Evolutionary conservation across 2,797 vertebrate genomes (phyloP), one percentile per base, ranked within the genome.

Genomic region (Lepilemur ruficaudatus): DNA sequence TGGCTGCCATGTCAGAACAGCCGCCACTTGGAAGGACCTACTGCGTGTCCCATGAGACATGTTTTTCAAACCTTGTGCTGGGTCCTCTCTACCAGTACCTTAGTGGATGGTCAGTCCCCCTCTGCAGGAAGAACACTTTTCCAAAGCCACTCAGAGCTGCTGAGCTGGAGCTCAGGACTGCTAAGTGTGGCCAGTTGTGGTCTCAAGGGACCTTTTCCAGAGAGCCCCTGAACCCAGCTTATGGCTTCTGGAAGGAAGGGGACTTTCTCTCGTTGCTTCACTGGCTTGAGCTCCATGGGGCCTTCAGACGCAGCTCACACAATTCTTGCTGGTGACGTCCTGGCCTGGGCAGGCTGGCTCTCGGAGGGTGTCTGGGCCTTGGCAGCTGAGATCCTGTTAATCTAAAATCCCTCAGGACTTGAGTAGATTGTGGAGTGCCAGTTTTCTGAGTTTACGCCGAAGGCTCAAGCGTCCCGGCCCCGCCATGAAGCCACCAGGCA

Each of bases 1-100:
- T n/a, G n/a, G 20, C n/a, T 52, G 46, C n/a, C 50, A 0, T 81
- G 89, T n/a, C 72, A 83, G 65, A 84, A 17, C 1, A 50, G 35
- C 57, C 0, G 0, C 17, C 41, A 3, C 17, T 22, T 50, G 35
- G 83, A 83, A 84, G 23, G 23, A 14, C n/a, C 43, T 69, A 3
- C 59, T 50, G 5, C 0, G 6, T n/a, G 20, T 61, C 73, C 48
- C 20, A 0, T 0, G 35, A 72, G 22, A 32, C 0, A 0, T 46
- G 43, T 55, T 38, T 78, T 50, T 61, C 30, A 57, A 7, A 5
- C 25, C 25, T 65, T 15, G 41, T 20, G 1, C n/a, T 18, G 17
- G 41, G 35, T 63, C 41, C 1, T 52, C 9, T 46, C n/a, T 4
- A 2, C n/a, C 11, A 11, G 0, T 32, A 32, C 38, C 48, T 55